phyloP scores from a whole-genome alignment of 2,113 vertebrate genomes.

The Hiodon tergisus region DNA sequence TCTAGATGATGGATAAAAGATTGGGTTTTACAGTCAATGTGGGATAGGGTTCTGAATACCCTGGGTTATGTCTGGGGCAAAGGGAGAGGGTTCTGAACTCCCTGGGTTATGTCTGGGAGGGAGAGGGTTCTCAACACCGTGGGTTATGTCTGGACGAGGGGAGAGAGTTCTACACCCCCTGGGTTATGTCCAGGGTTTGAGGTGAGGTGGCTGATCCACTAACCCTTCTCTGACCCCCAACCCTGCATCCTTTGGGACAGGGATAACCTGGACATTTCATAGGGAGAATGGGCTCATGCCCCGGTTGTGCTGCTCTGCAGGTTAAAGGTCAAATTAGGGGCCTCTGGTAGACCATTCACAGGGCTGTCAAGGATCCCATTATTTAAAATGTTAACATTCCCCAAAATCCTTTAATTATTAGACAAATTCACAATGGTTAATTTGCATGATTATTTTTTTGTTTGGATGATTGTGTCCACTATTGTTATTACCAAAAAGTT shows the following conservation, averaged over 20 bases:
- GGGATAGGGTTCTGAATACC: too few relatives aligned
- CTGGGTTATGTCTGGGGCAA: too few relatives aligned
- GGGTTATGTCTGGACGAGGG: neutral
- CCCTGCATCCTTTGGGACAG: constrained; percentile 38
- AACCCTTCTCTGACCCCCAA: constrained; percentile 59
- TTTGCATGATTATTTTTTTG: constrained; percentile 36
- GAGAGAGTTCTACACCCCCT: neutral
- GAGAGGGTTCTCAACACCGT: neutral
- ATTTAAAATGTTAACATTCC: constrained; percentile 66
- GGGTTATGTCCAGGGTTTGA: neutral
- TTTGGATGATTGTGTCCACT: constrained; percentile 5
- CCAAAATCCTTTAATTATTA: constrained; percentile 45
- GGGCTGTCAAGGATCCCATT: constrained; percentile 59
- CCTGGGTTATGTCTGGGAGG: neutral
- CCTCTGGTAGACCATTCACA: constrained; percentile 48
- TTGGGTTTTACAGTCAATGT: too few relatives aligned
- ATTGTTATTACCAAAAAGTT: too few relatives aligned
- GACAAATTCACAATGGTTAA: constrained; percentile 53
- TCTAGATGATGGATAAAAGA: too few relatives aligned
- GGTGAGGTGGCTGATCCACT: constrained; percentile 33
- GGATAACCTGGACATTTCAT: neutral
- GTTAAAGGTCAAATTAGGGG: constrained; percentile 57
- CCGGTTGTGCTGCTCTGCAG: constrained; percentile 37
- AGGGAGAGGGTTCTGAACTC: too few relatives aligned
- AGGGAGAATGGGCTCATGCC: constrained; percentile 22